These are phyloP conservation scores for Stylophora pistillata DNA, from an alignment of 64 coral and sea anemone species.

Conservation along the genomic window DNA sequence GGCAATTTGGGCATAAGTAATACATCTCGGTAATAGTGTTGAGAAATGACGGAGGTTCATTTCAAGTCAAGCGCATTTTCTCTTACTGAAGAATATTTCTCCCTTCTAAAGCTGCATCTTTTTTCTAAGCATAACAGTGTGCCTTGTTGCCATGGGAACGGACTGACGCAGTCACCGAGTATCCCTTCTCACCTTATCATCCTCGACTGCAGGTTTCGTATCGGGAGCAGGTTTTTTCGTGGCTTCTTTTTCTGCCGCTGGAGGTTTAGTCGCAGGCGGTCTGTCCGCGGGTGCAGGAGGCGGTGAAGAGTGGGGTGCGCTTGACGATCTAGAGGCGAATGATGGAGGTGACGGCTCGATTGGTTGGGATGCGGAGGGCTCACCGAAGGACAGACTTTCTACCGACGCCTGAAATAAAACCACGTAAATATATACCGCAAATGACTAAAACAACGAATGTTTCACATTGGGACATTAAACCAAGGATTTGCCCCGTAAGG, in stretches of 20 bases:
- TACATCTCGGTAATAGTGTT: too few relatives aligned
- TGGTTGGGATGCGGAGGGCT: slow-evolving; percentile 34
- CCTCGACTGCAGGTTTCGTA: background rate
- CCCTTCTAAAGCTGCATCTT: too few relatives aligned
- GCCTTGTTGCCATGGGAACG: too few relatives aligned
- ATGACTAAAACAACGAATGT: too few relatives aligned
- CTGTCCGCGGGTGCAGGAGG: background rate
- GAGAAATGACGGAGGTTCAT: too few relatives aligned
- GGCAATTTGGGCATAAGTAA: too few relatives aligned
- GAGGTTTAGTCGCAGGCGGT: background rate
- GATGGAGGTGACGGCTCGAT: slow-evolving; percentile 31
- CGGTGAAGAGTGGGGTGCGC: background rate
- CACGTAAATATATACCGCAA: background rate
- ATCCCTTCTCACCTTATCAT: slow-evolving; percentile 13
- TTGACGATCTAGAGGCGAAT: slow-evolving; percentile 17
- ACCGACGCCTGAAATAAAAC: slow-evolving; percentile 53
- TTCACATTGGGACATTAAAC: too few relatives aligned
- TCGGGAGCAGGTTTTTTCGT: slow-evolving; percentile 8
- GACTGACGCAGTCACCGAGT: background rate
- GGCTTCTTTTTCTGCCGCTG: slow-evolving; percentile 10
- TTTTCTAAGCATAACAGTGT: too few relatives aligned
- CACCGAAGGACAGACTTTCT: slow-evolving; percentile 62
- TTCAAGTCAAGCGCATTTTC: too few relatives aligned
- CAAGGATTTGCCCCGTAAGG: too few relatives aligned
- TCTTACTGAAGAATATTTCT: too few relatives aligned